Percentiles rank a stretch among this genome's conserved stretches.
Conservation (phyloP, 2,113 vertebrate species). For the Lepus americanus region DNA sequence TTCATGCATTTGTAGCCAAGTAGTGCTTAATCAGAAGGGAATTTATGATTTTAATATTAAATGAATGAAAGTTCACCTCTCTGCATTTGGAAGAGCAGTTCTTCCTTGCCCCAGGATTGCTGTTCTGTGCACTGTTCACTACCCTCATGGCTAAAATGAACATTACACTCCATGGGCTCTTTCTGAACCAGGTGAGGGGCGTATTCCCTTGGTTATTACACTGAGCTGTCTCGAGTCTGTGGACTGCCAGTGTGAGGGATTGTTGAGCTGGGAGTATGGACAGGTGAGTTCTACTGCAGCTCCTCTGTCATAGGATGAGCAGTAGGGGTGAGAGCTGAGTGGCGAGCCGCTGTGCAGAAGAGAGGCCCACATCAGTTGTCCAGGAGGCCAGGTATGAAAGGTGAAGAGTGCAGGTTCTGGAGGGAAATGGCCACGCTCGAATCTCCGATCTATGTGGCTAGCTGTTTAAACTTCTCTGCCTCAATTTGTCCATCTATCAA, state of each 20-base stretch:
- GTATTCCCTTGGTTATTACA: fast-evolving
- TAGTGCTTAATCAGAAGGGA: slow-evolving; percentile 37
- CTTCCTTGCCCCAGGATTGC: background rate
- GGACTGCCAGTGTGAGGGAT: background rate
- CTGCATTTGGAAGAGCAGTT: background rate
- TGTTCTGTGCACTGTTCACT: background rate
- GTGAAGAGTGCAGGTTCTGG: background rate
- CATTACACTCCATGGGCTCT: background rate
- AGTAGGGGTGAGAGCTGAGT: background rate
- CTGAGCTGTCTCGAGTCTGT: background rate
- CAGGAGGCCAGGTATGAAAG: background rate
- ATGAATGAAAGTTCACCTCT: background rate
- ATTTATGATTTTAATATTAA: slow-evolving; percentile 44
- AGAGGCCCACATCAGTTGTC: background rate
- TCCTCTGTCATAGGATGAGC: background rate
- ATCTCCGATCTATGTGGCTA: background rate
- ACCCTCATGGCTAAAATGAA: background rate
- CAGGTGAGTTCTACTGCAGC: background rate
- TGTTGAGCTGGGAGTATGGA: background rate
- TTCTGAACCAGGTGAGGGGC: background rate
- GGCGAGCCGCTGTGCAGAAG: background rate
- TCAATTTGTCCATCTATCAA: background rate
- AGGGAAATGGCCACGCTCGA: too few species aligned
- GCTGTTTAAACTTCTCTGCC: background rate
- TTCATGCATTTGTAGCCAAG: background rate